Base-by-base conservation (phyloP, 2,113 vertebrate species). In the Scomber japonicus region DNA sequence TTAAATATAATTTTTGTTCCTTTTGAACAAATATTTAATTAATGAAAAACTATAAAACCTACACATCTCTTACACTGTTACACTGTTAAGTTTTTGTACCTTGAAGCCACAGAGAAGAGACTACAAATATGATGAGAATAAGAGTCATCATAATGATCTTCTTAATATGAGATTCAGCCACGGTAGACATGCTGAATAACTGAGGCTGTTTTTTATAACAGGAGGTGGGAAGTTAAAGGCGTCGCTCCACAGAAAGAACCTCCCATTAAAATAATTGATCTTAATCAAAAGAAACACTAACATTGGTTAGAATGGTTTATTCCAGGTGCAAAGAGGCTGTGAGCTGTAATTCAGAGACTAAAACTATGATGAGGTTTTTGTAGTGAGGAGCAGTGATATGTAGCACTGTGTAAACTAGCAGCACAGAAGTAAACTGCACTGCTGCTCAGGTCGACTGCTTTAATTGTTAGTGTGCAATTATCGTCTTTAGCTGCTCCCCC, bases 351-450 rank as follows among this genome's bases (percentile, higher is more conserved):
- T 9, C 35, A 40, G 9, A 40, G 35, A 40, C 9, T 40, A 40
- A 40, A 40, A 40, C 19, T 56, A 5, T 60, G 11, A 51, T 19
- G 12, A 19, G 35, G 72, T 76, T 80, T 61, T 67, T 76, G 71
- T 66, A 65, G 17, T 15, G 71, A 21, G 17, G 24, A 49, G 9
- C 57, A 30, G 4, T n/a, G 4, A 19, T 3, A 14, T 13, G 17
- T 46, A 3, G 8, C 78, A 82, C 55, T 73, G 84, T 85, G 83
- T 16, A 11, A 19, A 17, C 55, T 77, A 16, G 76, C 83, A 49
- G 67, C 72, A 57, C 83, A 85, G 69, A 69, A 85, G 49, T 81
- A 85, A 61, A 46, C 6, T 19, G 17, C 66, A 61, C 50, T 45
- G 68, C 57, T 57, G 24, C 15, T 70, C 56, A 21, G 19, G 31